Conservation (phyloP, 2,113 vertebrate species). For the Neotragus pygmaeus region DNA sequence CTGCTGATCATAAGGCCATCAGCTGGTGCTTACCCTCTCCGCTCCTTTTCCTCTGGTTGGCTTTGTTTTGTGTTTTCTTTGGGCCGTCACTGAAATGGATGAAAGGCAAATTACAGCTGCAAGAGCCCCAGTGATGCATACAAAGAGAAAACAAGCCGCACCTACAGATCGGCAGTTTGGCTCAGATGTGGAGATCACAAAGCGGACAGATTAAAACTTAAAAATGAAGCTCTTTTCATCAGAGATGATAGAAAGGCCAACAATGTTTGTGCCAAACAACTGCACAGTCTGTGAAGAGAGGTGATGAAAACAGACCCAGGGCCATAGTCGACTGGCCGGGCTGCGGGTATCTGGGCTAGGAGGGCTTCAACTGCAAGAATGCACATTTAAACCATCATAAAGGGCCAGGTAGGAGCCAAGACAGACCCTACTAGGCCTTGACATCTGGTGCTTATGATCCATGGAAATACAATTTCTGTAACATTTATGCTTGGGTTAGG, state of each 20-base stretch:
- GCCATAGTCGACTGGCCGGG: background rate
- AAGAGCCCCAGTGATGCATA: constrained; percentile 54
- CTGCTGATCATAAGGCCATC: constrained; percentile 45
- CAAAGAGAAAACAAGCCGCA: constrained; percentile 53
- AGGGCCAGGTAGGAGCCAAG: constrained; percentile 11
- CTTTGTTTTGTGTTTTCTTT: constrained; percentile 78
- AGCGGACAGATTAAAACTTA: constrained; percentile 44
- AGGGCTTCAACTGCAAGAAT: background rate
- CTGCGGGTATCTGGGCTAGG: background rate
- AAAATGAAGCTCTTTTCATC: constrained; percentile 37
- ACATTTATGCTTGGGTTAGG: background rate
- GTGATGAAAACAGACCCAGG: background rate
- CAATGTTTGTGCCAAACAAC: background rate
- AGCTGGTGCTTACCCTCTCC: constrained; percentile 20
- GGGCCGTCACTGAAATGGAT: constrained; percentile 74
- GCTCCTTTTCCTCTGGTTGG: constrained; percentile 46
- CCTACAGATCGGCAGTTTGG: constrained; percentile 41
- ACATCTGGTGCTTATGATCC: constrained; percentile 37
- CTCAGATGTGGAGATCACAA: constrained; percentile 45
- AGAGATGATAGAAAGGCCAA: constrained; percentile 26
- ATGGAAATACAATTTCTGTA: constrained; percentile 20
- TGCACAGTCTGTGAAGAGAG: background rate
- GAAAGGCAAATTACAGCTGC: constrained; percentile 77
- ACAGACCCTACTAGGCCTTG: background rate
- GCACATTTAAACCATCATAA: background rate